These are phyloP conservation scores for Punctoribates punctum DNA, from an alignment of 2,888 invertebrate species.

Conservation along the genomic window DNA sequence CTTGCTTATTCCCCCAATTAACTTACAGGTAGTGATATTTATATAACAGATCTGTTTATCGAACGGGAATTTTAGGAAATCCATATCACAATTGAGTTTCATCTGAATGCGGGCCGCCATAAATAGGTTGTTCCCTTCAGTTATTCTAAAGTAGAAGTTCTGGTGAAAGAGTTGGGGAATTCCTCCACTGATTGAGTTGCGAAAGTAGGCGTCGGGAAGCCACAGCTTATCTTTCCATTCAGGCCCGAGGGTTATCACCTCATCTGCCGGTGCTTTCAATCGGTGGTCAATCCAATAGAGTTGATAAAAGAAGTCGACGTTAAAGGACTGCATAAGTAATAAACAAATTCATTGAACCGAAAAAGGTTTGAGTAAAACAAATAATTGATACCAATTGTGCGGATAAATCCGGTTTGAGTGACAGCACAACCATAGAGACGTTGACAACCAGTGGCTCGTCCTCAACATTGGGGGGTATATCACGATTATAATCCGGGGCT, in stretches of 20 bases:
- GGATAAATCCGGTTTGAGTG: no score
- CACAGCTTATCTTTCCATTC: conserved; percentile 45
- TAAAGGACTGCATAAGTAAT: not conserved
- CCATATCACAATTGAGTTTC: conserved; percentile 35
- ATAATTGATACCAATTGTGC: no score
- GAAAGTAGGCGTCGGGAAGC: conserved; percentile 48
- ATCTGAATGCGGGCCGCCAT: conserved; percentile 33
- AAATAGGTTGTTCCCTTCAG: conserved; percentile 11
- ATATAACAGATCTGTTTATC: conserved; percentile 37
- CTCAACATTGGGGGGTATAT: no score
- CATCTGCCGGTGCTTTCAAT: conserved; percentile 22
- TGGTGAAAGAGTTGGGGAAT: conserved; percentile 15
- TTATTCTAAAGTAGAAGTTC: conserved; percentile 31
- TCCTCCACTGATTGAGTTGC: conserved; percentile 45
- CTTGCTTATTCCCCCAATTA: no score
- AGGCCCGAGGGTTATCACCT: conserved; percentile 16
- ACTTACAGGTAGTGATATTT: conserved; percentile 25
- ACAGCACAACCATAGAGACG: no score
- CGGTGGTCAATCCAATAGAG: conserved; percentile 40
- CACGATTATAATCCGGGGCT: no score
- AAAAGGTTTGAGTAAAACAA: no score
- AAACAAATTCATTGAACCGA: no score
- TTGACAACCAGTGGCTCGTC: no score
- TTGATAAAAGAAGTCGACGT: conserved; percentile 39
- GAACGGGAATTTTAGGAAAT: conserved; percentile 36